A percentile compares a stretch with the other conserved stretches of the same genome.
phyloP scores from a whole-genome alignment of 2,797 vertebrate genomes.

The Neoniphon sammara region DNA sequence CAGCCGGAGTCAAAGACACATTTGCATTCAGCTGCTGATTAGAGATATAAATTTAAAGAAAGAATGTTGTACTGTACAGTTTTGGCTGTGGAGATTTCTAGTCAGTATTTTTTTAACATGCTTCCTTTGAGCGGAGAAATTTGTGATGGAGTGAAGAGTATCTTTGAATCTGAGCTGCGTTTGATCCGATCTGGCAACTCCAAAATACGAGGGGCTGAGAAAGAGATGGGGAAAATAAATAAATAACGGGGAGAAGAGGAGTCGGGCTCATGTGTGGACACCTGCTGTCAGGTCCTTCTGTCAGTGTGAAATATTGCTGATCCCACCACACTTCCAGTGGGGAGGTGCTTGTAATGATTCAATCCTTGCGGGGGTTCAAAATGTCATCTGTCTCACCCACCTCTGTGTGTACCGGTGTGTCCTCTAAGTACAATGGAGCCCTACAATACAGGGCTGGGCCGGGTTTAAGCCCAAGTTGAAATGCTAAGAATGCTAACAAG shows the following conservation, averaged over 20 bases:
- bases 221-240: conserved; percentile 50
- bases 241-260: conserved; percentile 62
- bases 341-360: conserved; percentile 82
- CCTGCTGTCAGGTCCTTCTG: conserved; percentile 84
- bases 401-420: conserved; percentile 60
- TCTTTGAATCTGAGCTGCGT: conserved; percentile 50
- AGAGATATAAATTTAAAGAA: conserved; percentile 69
- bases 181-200: conserved; percentile 67
- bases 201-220: conserved; percentile 15
- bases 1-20: conserved; percentile 63
- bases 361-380: conserved; percentile 80
- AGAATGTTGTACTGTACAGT: conserved; percentile 51
- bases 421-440: conserved; percentile 55
- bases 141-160: conserved; percentile 37
- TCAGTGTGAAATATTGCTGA: conserved; percentile 85
- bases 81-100: conserved; percentile 49
- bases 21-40: conserved; percentile 77
- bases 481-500: background rate
- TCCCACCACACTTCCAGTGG: conserved; percentile 80
- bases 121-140: conserved; percentile 40
- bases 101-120: conserved; percentile 21
- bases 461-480: conserved; percentile 3
- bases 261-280: conserved; percentile 61
- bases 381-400: conserved; percentile 79
- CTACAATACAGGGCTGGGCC: conserved; percentile 22